Evolutionary conservation across 2,888 invertebrate genomes (phyloP).

Genomic region (Erynnis tages): DNA sequence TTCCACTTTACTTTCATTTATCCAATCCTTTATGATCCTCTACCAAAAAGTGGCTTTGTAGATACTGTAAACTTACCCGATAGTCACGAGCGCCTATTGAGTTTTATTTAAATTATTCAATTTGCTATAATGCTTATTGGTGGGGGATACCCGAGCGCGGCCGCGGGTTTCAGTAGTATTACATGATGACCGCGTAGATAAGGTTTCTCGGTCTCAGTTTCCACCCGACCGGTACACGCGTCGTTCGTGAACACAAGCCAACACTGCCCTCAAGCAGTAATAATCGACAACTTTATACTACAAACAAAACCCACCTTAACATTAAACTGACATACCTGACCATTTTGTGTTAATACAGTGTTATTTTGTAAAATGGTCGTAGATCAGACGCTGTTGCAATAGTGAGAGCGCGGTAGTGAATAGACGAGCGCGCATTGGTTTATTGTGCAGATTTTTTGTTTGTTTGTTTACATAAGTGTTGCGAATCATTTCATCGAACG

Average conservation of each 20-base stretch:
- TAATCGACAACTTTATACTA: too few relatives aligned
- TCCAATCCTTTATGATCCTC: too few relatives aligned
- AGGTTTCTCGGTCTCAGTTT: slow-evolving; percentile 43
- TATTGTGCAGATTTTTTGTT: slow-evolving; percentile 1
- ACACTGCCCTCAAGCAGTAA: background rate
- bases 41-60: too few relatives aligned
- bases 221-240: slow-evolving; percentile 34
- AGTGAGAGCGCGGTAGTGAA: slow-evolving; percentile 14
- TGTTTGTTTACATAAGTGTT: slow-evolving; percentile 5
- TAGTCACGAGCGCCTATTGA: too few relatives aligned
- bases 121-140: too few relatives aligned
- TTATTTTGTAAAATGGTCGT: background rate
- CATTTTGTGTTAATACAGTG: background rate
- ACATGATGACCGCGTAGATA: slow-evolving; percentile 38
- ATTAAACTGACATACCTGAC: too few relatives aligned
- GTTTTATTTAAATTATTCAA: too few relatives aligned
- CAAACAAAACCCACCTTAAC: too few relatives aligned
- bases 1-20: too few relatives aligned
- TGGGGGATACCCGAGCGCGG: slow-evolving; percentile 15
- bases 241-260: slow-evolving; percentile 27
- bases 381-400: slow-evolving; percentile 1
- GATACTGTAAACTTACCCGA: too few relatives aligned
- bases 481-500: too few relatives aligned
- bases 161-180: slow-evolving; percentile 27
- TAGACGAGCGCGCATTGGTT: background rate